Conservation (phyloP, 2,113 vertebrate genomes). For the Pleuronectes platessa region DNA sequence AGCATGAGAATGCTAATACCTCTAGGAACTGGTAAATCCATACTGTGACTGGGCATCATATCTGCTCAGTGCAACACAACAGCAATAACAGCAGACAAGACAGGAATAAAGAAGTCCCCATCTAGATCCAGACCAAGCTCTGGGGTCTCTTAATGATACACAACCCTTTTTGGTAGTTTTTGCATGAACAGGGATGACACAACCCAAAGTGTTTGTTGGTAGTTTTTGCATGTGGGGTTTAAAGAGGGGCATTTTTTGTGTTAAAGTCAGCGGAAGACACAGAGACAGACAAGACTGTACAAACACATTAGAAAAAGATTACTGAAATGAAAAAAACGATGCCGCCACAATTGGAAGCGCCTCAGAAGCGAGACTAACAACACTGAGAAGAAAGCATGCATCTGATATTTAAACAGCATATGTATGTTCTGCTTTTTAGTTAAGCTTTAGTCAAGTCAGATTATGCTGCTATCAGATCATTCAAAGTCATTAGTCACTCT, state of each 20-base stretch:
- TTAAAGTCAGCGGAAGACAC: constrained; percentile 77
- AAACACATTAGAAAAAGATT: constrained; percentile 62
- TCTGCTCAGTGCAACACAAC: constrained; percentile 84
- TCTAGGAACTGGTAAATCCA: constrained; percentile 89
- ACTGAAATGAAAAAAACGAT: constrained; percentile 37
- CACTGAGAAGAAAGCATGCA: constrained; percentile 71
- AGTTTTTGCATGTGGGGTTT: constrained; percentile 83
- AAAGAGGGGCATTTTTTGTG: constrained; percentile 70
- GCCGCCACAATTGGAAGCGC: constrained; percentile 74
- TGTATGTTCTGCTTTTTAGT: not conserved
- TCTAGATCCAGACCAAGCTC: constrained; percentile 74
- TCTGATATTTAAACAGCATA: constrained; percentile 27
- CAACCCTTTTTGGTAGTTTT: constrained; percentile 78
- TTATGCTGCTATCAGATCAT: constrained; percentile 3
- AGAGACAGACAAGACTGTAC: constrained; percentile 70
- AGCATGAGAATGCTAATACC: constrained; percentile 84
- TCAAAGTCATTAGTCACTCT: constrained; percentile 14
- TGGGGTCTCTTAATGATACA: constrained; percentile 46
- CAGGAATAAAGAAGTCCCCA: constrained; percentile 75
- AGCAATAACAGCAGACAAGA: constrained; percentile 89
- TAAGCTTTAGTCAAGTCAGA: constrained; percentile 16
- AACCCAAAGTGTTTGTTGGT: constrained; percentile 66
- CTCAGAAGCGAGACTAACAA: constrained; percentile 73
- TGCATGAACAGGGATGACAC: constrained; percentile 71
- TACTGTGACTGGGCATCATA: constrained; percentile 86